phyloP scores from a whole-genome alignment of 2,113 vertebrate species.

The Theristicus caerulescens region DNA sequence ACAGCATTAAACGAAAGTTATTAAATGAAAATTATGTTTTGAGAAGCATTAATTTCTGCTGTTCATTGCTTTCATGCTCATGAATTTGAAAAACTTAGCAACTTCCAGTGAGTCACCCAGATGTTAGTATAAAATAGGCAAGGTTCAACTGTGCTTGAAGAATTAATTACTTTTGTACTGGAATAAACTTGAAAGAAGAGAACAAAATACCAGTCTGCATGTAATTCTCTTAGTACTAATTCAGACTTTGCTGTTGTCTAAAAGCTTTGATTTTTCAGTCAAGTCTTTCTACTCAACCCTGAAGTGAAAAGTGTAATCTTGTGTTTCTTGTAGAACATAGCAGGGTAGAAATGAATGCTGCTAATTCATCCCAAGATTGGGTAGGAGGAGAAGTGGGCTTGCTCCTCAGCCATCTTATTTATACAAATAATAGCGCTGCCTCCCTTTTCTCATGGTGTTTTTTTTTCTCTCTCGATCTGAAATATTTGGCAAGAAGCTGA shows the following conservation, averaged over 20 bases:
- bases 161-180: constrained; percentile 37
- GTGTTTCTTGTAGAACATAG: not conserved
- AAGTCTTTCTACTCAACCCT: not conserved
- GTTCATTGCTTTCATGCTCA: not conserved
- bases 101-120: constrained; percentile 5
- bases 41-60: not conserved
- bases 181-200: constrained; percentile 36
- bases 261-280: constrained; percentile 42
- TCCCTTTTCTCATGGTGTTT: not conserved
- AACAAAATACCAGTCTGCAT: constrained; percentile 5
- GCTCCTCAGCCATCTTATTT: not conserved
- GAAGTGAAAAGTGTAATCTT: constrained; percentile 10
- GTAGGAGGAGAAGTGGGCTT: not conserved
- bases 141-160: constrained; percentile 13
- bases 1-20: not conserved
- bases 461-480: not conserved
- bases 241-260: not conserved
- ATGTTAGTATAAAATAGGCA: constrained; percentile 9
- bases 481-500: not conserved
- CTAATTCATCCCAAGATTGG: not conserved
- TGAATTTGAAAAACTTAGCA: constrained; percentile 17
- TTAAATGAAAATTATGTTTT: not conserved
- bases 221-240: constrained; percentile 15
- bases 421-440: not conserved
- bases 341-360: not conserved